Evolutionary conservation across 2,888 invertebrate species (phyloP), one percentile per base, ranked within the genome.

Genomic region (Trimorus sp.): DNA sequence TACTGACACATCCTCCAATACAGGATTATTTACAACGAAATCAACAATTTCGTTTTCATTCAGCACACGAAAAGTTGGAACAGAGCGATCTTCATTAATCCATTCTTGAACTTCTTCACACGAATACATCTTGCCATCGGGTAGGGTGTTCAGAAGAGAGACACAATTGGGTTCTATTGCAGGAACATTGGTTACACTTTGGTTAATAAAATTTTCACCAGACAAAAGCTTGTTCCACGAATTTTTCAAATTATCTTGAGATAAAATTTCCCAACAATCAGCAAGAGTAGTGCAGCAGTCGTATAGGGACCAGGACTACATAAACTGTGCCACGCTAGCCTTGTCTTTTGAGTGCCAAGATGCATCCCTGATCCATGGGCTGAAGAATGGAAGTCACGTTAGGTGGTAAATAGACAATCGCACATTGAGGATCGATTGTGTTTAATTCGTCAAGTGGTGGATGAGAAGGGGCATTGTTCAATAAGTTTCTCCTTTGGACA

Each of bases 311-410:
- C 53, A 53, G 8, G 15, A 26, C 11, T 53, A 26, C 53, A 53
- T 4, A 26, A 53, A 53, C 3, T 53, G 16, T 7, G 53, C 16
- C 7, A 53, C 16, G 11, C 53, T 11, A 4, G 15, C 16, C 6
- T 1, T 12, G 53, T n/a, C n/a, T 49, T n/a, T 49, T 49, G n/a
- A 49, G 11, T 0, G 49, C 49, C 11, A 14, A 11, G 14, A 49
- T 49, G 14, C 49, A 49, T 11, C 49, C 49, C n/a, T 49, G 49
- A 49, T 49, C 49, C 49, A 49, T 49, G 7, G 12, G 49, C 49
- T 49, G 49, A 14, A 49, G 9, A 16, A 53, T 15, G 7, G 53
- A 15, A 5, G 51, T 51, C 12, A 51, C 2, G 16, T 53, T 53
- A 9, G 53, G 53, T 1, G 53, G 53, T 7, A 53, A n/a, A 26